Base-by-base conservation (phyloP, 2,113 vertebrate genomes). In the Anoplopoma fimbria region DNA sequence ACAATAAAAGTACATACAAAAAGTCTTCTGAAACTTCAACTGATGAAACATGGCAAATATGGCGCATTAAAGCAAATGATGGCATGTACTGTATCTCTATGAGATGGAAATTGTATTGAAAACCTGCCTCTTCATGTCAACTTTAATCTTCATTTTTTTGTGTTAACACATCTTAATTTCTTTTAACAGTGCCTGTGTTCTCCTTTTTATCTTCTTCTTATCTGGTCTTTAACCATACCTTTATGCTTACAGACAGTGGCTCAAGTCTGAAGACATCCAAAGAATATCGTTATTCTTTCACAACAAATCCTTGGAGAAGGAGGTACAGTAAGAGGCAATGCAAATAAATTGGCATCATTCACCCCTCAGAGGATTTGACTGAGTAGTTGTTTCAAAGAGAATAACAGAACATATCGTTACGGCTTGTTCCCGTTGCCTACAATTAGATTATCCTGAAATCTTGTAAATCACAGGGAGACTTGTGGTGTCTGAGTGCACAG, bases 221-320 rank as follows among this genome's bases (percentile, higher is more conserved):
- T 68, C 9, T 64, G 34, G 13, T 62, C 21, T 47, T 0, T 58
- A 84, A 69, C 29, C 25, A 15, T 15, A 49, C 63, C 36, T 86
- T 72, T 76, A 53, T 75, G 62, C 36, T 91, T 93, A 33, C 81
- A 99, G 98, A 91, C 98, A 99, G 64, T 99, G 98, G 98, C 96
- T 99, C 55, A 99, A 99, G 91, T 99, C 98, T 17, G 98, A 99
- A 88, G 98, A 99, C 81, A 99, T 99, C 91, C 97, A 99, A 91
- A 97, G 98, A 94, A 98, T 99, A 95, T 98, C 98, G 0, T 93
- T 99, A 85, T 97, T 99, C 91, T 99, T 99, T 94, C 98, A 99
- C 83, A 98, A 99, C 90, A 97, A 97, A 92, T 92, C 96, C 38
- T 92, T 99, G 84, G 98, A 99, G 89, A 99, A 98, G 91, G 97